Base-by-base conservation (phyloP, 2,888 invertebrate species). In the Chrysina gloriosa region DNA sequence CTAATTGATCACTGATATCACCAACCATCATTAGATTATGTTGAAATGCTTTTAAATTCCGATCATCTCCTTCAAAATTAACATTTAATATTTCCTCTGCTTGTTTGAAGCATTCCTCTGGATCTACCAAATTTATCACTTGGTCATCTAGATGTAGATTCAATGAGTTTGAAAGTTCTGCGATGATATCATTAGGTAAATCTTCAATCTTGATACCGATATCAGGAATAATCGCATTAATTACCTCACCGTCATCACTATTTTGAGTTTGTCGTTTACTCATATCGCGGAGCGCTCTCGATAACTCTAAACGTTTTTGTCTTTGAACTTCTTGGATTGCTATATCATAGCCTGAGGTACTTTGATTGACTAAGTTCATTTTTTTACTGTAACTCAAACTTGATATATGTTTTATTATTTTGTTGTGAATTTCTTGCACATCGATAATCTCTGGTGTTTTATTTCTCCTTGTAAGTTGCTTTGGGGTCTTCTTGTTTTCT, bases 221-320 rank as follows among this genome's bases (percentile, higher is more conserved):
- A 73, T 83, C 82, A 6, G 83, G 82, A 61, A 82, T 81, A 39
- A 83, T 81, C 0, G 80, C 75, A 73, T 81, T 79, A 47, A 81
- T 78, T 58, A 77, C 72, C 64, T 80, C 75, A 45, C 72, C 77
- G 64, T 78, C 75, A 14, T 72, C 69, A 25, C 68, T 72, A 39
- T 76, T 65, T 71, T 74, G 68, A 21, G 70, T 68, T 29, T 71
- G 71, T 48, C 69, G 70, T 42, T 75, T 76, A 67, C 79, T 79
- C 75, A 82, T 79, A 70, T 80, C 78, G 27, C 83, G 72, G 29
- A 83, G 71, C 9, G 80, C 80, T 68, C 79, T 76, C 1, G 83
- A 82, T 56, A 82, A 73, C 72, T 83, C 81, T 7, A 82, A 71
- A 2, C 82, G 76, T 70, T 81, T 80, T 67, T 83, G 81, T 54